These are phyloP conservation scores for Gymnothorax javanicus DNA, from an alignment of 2,797 vertebrate genomes.

Conservation along the genomic window DNA sequence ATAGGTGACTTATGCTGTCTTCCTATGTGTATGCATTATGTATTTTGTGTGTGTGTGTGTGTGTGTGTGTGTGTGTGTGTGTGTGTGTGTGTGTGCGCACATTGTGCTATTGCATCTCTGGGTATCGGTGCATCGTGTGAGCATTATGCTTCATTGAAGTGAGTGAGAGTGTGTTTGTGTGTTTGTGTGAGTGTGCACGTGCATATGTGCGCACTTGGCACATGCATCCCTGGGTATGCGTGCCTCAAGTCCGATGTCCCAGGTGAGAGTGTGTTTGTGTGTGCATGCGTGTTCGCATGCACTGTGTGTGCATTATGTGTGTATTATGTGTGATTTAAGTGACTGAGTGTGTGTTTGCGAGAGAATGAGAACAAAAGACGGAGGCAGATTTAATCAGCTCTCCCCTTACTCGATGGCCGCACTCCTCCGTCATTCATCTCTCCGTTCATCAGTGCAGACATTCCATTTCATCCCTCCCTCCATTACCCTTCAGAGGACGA, in stretches of 20 bases:
- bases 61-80: neutral
- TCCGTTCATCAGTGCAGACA: neutral
- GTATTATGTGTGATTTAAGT: neutral
- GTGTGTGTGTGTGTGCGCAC: too few relatives aligned
- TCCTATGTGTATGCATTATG: too few relatives aligned
- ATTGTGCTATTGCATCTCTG: too few relatives aligned
- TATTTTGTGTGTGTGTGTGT: neutral
- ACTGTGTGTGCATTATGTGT: neutral
- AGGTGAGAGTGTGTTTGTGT: neutral
- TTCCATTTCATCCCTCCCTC: neutral
- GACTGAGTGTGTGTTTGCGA: neutral
- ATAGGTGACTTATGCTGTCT: too few relatives aligned
- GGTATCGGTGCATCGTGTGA: too few relatives aligned
- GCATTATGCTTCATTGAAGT: too few relatives aligned
- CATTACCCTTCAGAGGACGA: slow-evolving; percentile 28
- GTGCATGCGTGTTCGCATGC: neutral
- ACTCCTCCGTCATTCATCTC: neutral
- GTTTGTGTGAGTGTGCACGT: too few relatives aligned
- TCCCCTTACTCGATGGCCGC: neutral
- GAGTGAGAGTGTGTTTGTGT: too few relatives aligned
- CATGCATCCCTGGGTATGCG: neutral
- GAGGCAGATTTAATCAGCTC: neutral
- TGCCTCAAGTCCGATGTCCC: neutral
- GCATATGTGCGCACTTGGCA: neutral
- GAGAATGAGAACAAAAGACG: too few relatives aligned